Evolutionary conservation across 2,113 vertebrate genomes (phyloP).

Genomic region (Pipra filicauda): DNA sequence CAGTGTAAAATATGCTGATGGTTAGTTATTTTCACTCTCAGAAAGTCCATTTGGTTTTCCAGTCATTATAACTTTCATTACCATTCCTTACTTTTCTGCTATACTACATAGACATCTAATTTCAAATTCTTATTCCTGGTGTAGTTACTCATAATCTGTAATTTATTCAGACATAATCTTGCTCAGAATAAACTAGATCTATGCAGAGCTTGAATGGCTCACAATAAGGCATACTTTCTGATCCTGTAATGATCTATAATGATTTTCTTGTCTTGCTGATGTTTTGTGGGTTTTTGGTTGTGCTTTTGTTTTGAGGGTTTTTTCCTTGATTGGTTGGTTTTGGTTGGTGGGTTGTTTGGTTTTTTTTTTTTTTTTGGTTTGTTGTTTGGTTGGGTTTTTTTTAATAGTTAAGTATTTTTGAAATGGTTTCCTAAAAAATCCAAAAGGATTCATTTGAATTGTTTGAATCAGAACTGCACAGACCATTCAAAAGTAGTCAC

Average conservation of each 20-base stretch:
- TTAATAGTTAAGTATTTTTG: background rate
- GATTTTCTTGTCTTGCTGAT: background rate
- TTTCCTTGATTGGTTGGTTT: background rate
- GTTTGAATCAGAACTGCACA: background rate
- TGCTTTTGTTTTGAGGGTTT: no score
- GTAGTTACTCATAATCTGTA: background rate
- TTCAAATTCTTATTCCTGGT: background rate
- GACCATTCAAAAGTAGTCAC: background rate
- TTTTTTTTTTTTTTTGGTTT: background rate
- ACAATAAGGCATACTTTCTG: background rate
- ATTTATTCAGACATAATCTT: background rate
- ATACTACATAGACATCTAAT: background rate
- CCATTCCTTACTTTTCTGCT: background rate
- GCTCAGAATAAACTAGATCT: background rate
- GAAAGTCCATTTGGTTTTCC: background rate
- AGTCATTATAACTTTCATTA: background rate
- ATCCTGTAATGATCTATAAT: background rate
- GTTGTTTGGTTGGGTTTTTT: background rate
- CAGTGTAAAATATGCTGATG: background rate
- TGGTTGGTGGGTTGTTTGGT: no score
- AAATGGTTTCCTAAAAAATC: background rate
- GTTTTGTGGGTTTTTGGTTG: no score
- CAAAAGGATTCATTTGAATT: background rate
- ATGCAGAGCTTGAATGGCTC: background rate
- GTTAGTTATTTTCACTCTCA: background rate